phyloP scores from a whole-genome alignment of 2,888 invertebrate species.

The Nymphalis c-album region DNA sequence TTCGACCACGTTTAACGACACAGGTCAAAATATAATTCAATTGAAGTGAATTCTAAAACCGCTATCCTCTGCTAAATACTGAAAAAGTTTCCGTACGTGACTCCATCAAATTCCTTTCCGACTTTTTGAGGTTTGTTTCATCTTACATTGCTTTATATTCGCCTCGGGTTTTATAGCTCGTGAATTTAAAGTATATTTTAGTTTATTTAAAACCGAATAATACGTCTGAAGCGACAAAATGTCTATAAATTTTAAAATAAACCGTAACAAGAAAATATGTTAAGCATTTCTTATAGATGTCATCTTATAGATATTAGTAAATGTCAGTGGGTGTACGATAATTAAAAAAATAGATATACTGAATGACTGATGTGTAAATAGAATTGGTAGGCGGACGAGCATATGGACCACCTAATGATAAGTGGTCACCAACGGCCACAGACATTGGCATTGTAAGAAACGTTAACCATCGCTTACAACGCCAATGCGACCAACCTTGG shows the following conservation, averaged over 20 bases:
- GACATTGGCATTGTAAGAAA: no score
- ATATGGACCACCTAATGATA: no score
- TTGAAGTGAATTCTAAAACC: conserved; percentile 57
- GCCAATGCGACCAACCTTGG: no score
- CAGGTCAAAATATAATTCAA: conserved; percentile 46
- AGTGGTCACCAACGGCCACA: no score
- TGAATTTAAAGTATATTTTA: conserved; percentile 51
- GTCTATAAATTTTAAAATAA: neutral
- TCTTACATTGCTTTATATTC: conserved; percentile 58
- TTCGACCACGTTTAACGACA: neutral
- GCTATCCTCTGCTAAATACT: conserved; percentile 68
- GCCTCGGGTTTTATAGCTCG: conserved; percentile 59
- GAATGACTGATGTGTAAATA: no score
- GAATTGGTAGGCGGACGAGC: no score
- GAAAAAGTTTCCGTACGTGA: conserved; percentile 73
- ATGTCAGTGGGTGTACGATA: no score
- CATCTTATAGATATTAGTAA: no score
- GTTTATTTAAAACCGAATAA: conserved; percentile 14
- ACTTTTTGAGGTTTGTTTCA: conserved; percentile 52
- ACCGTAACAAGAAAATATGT: neutral
- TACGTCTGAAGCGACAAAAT: neutral
- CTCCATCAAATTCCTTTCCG: conserved; percentile 57
- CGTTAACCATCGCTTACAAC: no score
- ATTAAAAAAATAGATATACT: no score
- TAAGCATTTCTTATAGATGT: no score